Evolutionary conservation across 1,140 invertebrate genomes (phyloP).

Genomic region (honey bee (Apis mellifera)): DNA sequence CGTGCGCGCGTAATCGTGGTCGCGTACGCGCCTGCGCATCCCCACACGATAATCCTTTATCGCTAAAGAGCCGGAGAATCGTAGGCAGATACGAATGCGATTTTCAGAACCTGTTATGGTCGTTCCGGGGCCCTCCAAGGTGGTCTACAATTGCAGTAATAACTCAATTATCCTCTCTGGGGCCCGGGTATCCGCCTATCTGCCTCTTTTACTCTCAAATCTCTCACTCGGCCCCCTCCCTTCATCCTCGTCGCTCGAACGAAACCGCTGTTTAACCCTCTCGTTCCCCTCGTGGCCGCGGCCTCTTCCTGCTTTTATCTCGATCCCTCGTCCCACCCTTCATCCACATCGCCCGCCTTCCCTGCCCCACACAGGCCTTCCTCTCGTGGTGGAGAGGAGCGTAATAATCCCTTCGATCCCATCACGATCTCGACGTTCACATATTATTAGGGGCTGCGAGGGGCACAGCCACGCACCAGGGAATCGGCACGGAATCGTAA

Average conservation of each 20-base stretch:
- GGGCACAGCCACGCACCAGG: neutral
- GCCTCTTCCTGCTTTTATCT: slow-evolving; percentile 64
- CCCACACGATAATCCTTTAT: slow-evolving; percentile 78
- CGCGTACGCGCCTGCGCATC: slow-evolving; percentile 21
- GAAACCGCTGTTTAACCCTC: slow-evolving; percentile 22
- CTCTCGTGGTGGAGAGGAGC: slow-evolving; percentile 50
- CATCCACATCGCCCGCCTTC: neutral
- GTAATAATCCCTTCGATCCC: slow-evolving; percentile 77
- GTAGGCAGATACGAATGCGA: slow-evolving; percentile 77
- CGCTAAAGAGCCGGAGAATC: slow-evolving; percentile 78
- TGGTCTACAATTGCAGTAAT: slow-evolving; percentile 83
- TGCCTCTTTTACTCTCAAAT: slow-evolving; percentile 82
- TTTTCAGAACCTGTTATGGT: slow-evolving; percentile 81
- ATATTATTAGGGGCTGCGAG: slow-evolving; percentile 68
- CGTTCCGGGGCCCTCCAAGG: slow-evolving; percentile 80
- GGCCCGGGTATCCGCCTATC: slow-evolving; percentile 79
- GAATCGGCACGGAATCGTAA: slow-evolving; percentile 49
- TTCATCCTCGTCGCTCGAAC: neutral
- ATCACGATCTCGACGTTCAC: slow-evolving; percentile 76
- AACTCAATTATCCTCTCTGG: slow-evolving; percentile 82
- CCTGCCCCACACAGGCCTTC: neutral
- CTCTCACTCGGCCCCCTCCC: slow-evolving; percentile 76
- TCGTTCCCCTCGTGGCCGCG: slow-evolving; percentile 23
- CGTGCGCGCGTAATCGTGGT: slow-evolving; percentile 52
- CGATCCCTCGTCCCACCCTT: slow-evolving; percentile 46